Percentiles rank a stretch among this genome's conserved stretches.
These are phyloP conservation scores for Ips typographus DNA, from an alignment of 1,140 invertebrate species.

Conservation along the genomic window DNA sequence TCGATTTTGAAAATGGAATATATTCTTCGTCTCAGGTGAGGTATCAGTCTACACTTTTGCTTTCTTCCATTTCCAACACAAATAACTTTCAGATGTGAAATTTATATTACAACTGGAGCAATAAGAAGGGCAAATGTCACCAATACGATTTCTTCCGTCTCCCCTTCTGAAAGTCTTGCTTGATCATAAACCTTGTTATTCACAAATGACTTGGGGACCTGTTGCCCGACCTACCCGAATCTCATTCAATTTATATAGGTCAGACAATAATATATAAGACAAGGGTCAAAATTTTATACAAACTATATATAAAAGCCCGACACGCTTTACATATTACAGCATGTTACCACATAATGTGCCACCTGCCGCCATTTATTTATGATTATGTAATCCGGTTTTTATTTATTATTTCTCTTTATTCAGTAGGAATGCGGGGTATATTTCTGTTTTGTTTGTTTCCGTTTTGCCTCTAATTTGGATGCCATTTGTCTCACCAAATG, in stretches of 20 bases:
- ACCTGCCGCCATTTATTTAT: slow-evolving; percentile 23
- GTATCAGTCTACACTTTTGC: no score
- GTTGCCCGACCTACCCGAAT: slow-evolving; percentile 24
- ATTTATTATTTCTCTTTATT: slow-evolving; percentile 6
- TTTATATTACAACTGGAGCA: no score
- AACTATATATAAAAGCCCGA: slow-evolving; percentile 1
- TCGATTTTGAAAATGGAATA: no score
- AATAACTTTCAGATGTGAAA: no score
- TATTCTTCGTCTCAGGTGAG: no score
- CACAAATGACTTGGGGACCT: slow-evolving; percentile 22
- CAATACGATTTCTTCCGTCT: not conserved
- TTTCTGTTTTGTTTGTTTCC: no score
- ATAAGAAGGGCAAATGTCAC: no score
- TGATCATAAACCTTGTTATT: slow-evolving; percentile 16
- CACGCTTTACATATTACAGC: slow-evolving; percentile 19
- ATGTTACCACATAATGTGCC: slow-evolving; percentile 14
- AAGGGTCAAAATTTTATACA: slow-evolving; percentile 3
- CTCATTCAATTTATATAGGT: slow-evolving; percentile 15
- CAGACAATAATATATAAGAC: slow-evolving; percentile 3
- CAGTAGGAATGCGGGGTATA: not conserved
- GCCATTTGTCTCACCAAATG: no score
- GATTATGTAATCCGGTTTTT: slow-evolving; percentile 4
- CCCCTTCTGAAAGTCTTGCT: slow-evolving; percentile 2
- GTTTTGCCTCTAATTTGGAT: no score
- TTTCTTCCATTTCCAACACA: no score